These are phyloP conservation scores for Vidua chalybeata DNA, from an alignment of 2,113 vertebrate species.

Conservation along the genomic window DNA sequence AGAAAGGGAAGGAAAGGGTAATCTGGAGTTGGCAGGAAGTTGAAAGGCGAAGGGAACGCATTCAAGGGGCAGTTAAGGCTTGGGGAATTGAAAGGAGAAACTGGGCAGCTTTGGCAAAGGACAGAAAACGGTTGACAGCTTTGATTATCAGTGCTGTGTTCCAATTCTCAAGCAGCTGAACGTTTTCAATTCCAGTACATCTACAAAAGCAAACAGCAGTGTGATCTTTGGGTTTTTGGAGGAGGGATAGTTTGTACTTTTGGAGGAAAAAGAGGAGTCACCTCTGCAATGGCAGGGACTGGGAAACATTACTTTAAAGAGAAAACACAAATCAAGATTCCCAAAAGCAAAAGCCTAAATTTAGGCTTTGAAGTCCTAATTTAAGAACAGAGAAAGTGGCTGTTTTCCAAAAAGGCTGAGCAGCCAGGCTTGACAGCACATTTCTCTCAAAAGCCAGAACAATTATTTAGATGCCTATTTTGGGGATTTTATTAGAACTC, in stretches of 20 bases:
- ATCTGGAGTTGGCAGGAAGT: background rate
- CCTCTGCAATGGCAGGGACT: background rate
- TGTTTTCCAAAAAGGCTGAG: conserved; percentile 4
- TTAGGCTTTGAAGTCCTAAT: background rate
- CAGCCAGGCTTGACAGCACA: background rate
- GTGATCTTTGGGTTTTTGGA: background rate
- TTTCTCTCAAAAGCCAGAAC: background rate
- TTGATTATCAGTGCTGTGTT: background rate
- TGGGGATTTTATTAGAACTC: background rate
- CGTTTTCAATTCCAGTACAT: background rate
- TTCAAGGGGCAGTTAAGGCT: background rate
- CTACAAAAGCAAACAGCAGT: background rate
- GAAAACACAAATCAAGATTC: conserved; percentile 25
- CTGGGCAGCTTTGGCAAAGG: background rate
- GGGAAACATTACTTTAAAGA: background rate
- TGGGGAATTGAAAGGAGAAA: background rate
- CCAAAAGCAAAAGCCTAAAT: conserved; percentile 40
- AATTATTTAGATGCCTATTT: conserved; percentile 44
- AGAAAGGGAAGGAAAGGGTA: background rate
- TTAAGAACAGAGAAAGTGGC: conserved; percentile 21
- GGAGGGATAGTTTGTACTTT: background rate
- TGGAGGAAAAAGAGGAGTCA: background rate
- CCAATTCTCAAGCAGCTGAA: background rate
- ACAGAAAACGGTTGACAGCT: background rate
- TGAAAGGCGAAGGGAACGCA: background rate